Conservation (phyloP, 2,797 vertebrate species). For the Manis pentadactyla region DNA sequence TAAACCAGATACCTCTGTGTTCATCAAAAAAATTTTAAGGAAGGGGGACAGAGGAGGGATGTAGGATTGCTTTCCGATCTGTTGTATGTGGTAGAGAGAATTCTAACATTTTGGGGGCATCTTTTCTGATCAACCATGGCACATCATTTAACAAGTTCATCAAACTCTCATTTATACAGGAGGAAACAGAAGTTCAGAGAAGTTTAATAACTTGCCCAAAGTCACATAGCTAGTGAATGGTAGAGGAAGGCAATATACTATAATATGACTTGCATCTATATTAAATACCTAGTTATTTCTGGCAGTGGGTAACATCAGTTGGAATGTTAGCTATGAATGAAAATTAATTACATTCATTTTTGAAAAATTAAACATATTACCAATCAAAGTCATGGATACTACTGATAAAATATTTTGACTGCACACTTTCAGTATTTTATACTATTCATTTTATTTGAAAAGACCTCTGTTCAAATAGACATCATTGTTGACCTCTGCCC, state of each 20-base stretch:
- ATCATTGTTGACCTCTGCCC: not conserved
- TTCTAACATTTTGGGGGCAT: not conserved
- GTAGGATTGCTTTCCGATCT: not conserved
- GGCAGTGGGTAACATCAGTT: not conserved
- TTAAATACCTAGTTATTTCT: conserved; percentile 29
- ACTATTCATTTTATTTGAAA: conserved; percentile 55
- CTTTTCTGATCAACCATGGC: not conserved
- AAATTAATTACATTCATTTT: conserved; percentile 34
- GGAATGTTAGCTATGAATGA: conserved; percentile 33
- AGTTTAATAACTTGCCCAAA: conserved; percentile 4
- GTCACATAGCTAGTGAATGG: not conserved
- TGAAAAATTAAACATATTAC: conserved; percentile 35
- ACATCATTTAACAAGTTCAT: not conserved
- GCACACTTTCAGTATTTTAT: not conserved
- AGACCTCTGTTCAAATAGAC: conserved; percentile 14
- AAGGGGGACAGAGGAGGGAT: not conserved
- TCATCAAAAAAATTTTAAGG: not conserved
- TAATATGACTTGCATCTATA: conserved; percentile 15
- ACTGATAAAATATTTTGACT: not conserved
- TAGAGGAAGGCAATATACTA: not conserved
- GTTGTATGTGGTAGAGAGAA: conserved; percentile 2
- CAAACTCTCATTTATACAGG: not conserved
- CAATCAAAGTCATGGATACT: not conserved
- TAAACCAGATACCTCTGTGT: not conserved
- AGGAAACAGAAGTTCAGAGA: conserved; percentile 22